Evolutionary conservation across 2,113 vertebrate genomes (phyloP).

Genomic region (Sarotherodon lohbergeri): DNA sequence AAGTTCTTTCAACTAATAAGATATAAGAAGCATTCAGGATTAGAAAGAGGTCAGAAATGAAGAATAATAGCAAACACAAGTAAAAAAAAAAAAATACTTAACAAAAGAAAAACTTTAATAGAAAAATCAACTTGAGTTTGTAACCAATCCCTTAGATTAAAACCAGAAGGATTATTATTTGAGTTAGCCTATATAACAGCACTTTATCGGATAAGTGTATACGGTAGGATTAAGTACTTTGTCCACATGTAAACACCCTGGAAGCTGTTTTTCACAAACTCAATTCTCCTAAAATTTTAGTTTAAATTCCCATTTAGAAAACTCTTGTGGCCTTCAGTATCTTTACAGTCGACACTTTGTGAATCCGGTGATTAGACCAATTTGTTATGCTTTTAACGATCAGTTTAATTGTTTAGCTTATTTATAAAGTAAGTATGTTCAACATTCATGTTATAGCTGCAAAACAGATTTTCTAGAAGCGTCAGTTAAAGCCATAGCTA

Average conservation of each 20-base stretch:
- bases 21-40: background rate
- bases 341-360: fast-evolving
- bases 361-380: background rate
- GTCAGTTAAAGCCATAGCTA: background rate
- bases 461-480: background rate
- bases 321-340: background rate
- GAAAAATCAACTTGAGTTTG: background rate
- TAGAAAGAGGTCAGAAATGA: background rate
- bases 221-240: background rate
- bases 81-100: background rate
- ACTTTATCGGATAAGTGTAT: fast-evolving
- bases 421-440: background rate
- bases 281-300: fast-evolving
- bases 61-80: background rate
- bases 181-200: background rate
- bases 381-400: background rate
- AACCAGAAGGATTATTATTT: background rate
- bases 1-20: background rate
- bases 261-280: background rate
- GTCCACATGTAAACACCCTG: background rate
- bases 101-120: background rate
- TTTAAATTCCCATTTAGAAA: background rate
- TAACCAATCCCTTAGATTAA: background rate
- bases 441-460: background rate
- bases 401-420: background rate